Conservation (phyloP, 2,888 invertebrate genomes). For the Calameuta idolon region DNA sequence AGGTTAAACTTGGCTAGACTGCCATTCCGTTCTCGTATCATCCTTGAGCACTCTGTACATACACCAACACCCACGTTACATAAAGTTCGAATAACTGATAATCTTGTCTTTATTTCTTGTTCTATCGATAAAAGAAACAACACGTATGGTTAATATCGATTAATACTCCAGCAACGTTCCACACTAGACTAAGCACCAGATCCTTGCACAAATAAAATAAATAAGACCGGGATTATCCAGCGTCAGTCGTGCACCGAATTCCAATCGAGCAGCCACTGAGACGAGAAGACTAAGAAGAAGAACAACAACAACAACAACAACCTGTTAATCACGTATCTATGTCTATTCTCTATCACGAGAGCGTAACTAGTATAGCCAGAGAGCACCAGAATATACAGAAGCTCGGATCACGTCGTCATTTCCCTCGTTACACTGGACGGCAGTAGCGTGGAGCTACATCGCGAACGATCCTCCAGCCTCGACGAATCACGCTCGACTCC, state of each 20-base stretch:
- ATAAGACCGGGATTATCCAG: not conserved
- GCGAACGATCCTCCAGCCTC: not conserved
- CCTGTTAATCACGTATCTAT: conserved; percentile 35
- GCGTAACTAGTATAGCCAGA: not conserved
- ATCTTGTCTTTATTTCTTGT: not conserved
- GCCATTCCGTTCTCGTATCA: not conserved
- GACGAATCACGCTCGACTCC: not conserved
- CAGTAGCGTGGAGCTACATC: not conserved
- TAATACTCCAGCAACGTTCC: conserved; percentile 13
- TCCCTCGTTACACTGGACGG: not conserved
- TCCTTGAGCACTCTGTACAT: not conserved
- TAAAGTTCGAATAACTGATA: not conserved
- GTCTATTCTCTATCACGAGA: not conserved
- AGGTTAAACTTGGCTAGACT: not conserved
- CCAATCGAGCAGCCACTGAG: not conserved
- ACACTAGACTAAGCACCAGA: conserved; percentile 2
- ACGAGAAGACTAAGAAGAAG: not conserved
- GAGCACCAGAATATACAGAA: not conserved
- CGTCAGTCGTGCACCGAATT: not conserved
- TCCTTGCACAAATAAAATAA: not conserved
- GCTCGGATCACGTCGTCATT: not conserved
- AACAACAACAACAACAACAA: conserved; percentile 28
- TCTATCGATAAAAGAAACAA: not conserved
- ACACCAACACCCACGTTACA: not conserved
- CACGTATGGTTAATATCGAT: not conserved